These are phyloP conservation scores for Emys orbicularis DNA, from an alignment of 2,797 vertebrate genomes.

Conservation along the genomic window DNA sequence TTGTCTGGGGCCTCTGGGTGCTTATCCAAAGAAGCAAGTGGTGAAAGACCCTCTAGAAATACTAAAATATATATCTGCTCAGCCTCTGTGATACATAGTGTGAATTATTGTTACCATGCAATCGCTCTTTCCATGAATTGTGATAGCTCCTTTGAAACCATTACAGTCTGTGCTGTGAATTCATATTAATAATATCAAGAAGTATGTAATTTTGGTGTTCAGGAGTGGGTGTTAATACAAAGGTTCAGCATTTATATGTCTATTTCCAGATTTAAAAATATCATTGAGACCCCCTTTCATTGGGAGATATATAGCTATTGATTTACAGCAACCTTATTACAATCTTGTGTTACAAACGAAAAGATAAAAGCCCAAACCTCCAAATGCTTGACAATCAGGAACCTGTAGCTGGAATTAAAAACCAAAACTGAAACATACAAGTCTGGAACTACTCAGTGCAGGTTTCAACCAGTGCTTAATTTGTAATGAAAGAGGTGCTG, in stretches of 20 bases:
- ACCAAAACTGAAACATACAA: background rate
- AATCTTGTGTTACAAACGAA: background rate
- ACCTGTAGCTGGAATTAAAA: background rate
- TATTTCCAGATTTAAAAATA: background rate
- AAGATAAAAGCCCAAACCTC: background rate
- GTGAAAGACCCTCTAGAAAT: background rate
- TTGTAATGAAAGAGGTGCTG: too few species aligned
- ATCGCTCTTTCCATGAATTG: background rate
- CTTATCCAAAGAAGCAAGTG: background rate
- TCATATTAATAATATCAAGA: background rate
- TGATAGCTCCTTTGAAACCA: background rate
- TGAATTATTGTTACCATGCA: background rate
- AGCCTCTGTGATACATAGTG: background rate
- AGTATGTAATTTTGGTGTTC: background rate
- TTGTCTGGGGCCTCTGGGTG: background rate
- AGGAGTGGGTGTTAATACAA: background rate
- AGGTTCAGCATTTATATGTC: background rate
- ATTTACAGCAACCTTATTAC: background rate
- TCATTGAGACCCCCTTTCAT: background rate
- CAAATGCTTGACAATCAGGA: background rate
- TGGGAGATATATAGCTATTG: background rate
- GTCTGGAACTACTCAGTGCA: background rate
- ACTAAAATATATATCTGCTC: background rate
- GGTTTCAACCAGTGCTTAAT: background rate
- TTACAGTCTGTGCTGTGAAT: background rate